These are phyloP conservation scores for Genyomyrus donnyi DNA, from an alignment of 2,113 vertebrate species.

Conservation along the genomic window DNA sequence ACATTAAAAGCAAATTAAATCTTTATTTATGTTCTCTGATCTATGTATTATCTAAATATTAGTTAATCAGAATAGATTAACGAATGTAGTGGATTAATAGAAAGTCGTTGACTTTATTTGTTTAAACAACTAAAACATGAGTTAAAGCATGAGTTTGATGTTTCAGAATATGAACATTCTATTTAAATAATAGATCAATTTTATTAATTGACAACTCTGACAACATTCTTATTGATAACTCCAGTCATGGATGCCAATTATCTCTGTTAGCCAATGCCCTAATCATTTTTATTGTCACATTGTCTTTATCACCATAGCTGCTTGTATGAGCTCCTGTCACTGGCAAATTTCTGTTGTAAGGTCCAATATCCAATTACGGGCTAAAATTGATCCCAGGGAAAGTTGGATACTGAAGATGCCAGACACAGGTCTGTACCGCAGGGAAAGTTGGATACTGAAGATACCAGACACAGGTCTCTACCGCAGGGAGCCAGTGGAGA, in stretches of 20 bases:
- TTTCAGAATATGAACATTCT: background rate
- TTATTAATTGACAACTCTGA: background rate
- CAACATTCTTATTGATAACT: background rate
- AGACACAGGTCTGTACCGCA: slow-evolving; percentile 12
- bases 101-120: background rate
- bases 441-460: slow-evolving; percentile 14
- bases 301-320: slow-evolving; percentile 30
- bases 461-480: slow-evolving; percentile 1
- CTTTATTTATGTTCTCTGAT: background rate
- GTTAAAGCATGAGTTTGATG: background rate
- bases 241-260: background rate
- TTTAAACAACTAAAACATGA: background rate
- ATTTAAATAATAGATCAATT: background rate
- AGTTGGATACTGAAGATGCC: background rate
- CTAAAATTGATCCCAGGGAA: slow-evolving; percentile 34
- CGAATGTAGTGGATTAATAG: background rate
- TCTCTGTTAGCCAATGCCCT: slow-evolving; percentile 22
- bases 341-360: slow-evolving; percentile 18
- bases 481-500: slow-evolving; percentile 7
- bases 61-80: background rate
- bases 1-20: background rate
- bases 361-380: slow-evolving; percentile 38
- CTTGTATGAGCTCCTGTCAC: slow-evolving; percentile 31
- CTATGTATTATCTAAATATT: background rate
- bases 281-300: slow-evolving; percentile 19